A percentile compares a stretch with the other conserved stretches of the same genome.
phyloP scores from a whole-genome alignment of 2,797 vertebrate genomes.

The Parauchenoglanis punctatus region DNA sequence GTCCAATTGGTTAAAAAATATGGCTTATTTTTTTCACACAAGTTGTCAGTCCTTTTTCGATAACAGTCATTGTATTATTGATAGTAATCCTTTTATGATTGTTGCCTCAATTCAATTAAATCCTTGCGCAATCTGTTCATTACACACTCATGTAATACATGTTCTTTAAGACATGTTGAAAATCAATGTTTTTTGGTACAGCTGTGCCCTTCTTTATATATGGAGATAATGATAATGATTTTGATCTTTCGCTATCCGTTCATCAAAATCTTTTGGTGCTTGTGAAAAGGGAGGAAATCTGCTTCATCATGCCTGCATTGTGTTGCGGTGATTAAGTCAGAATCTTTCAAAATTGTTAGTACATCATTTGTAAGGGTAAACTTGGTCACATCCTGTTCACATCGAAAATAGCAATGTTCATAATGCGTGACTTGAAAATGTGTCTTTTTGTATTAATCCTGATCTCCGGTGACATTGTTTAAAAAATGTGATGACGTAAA shows the following conservation, averaged over 20 bases:
- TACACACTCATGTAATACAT: not conserved
- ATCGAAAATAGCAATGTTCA: not conserved
- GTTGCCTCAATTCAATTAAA: not conserved
- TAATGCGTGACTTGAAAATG: not conserved
- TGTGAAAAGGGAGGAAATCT: not conserved
- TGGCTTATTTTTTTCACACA: not conserved
- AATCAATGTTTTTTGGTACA: not conserved
- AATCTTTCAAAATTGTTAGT: not conserved
- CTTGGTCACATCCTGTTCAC: not conserved
- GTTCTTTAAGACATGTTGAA: not conserved
- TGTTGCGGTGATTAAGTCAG: not conserved
- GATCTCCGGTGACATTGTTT: not conserved
- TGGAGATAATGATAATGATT: not conserved
- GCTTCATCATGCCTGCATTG: not conserved
- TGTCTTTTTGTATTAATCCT: not conserved
- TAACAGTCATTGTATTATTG: not conserved
- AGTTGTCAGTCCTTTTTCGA: not conserved
- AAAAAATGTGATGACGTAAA: not conserved
- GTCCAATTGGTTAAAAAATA: too few relatives aligned
- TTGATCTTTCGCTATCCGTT: not conserved
- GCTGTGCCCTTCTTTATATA: not conserved
- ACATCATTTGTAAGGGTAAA: not conserved
- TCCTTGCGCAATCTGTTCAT: not conserved
- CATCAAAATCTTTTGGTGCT: not conserved
- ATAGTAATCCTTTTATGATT: not conserved